Base-by-base conservation (phyloP, 1,140 invertebrate species). In the Atta colombica region DNA sequence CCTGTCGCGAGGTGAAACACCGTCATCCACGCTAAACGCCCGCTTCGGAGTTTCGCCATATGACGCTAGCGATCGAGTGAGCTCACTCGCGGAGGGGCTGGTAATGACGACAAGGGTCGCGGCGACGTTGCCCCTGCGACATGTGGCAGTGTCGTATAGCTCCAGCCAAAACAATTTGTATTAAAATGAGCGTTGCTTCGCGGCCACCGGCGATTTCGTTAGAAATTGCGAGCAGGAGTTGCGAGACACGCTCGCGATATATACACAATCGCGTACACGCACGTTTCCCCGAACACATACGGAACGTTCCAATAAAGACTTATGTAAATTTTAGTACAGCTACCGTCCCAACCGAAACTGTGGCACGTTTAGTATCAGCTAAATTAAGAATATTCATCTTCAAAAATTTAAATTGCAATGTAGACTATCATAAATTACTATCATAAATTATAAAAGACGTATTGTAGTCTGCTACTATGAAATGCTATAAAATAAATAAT, bases 131-230 rank as follows among this genome's bases (percentile, higher is more conserved):
- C 68, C 63, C 60, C 72, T 85, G 87, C 92, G 91, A 93, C 93
- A 93, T 90, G 89, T 92, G 92, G 92, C 75, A 68, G 21, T 84
- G 39, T 90, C 87, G 55, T 88, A 89, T 87, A 91, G 58, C 65
- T 71, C 53, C 45, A 77, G 25, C 65, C 69, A 82, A 69, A 88
- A 93, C 92, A 91, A 94, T 93, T 93, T 93, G 89, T 93, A 93
- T 94, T 92, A 90, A 94, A 93, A 94, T 92, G 89, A 93, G 88
- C 72, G 28, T 69, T 77, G 80, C 69, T 87, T 87, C 72, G 75
- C 84, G 81, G 12, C 55, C 81, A n/a, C 72, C 45, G 69, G 21
- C 68, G 74, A 87, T 88, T 90, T 85, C 53, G 51, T 49, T 77
- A 85, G 74, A 86, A 89, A 89, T 74, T 65, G 81, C 35, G 39